phyloP scores from a whole-genome alignment of 2,797 vertebrate genomes.

The Trachurus trachurus region DNA sequence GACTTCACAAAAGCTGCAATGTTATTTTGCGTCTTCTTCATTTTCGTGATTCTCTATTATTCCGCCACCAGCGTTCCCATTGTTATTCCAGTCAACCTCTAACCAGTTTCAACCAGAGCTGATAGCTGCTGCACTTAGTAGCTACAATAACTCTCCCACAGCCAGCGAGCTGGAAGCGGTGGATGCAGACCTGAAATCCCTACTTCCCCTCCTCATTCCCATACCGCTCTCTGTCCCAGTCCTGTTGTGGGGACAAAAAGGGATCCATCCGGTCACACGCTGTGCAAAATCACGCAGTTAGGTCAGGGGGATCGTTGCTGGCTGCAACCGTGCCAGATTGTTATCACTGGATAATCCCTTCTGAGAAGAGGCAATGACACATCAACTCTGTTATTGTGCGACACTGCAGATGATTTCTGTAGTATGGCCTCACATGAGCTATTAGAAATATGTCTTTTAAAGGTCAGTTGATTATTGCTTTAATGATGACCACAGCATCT shows the following conservation, averaged over 20 bases:
- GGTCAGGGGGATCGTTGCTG: slow-evolving; percentile 63
- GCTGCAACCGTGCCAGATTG: slow-evolving; percentile 64
- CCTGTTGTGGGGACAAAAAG: slow-evolving; percentile 72
- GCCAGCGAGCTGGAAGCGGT: slow-evolving; percentile 66
- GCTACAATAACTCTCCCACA: slow-evolving; percentile 82
- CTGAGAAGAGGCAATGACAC: slow-evolving; percentile 58
- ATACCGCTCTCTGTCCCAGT: slow-evolving; percentile 65
- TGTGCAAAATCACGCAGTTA: slow-evolving; percentile 69
- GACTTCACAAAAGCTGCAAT: neutral
- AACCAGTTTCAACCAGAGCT: slow-evolving; percentile 47
- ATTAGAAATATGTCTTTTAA: neutral
- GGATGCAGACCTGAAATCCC: slow-evolving; percentile 70
- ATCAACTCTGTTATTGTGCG: slow-evolving; percentile 31
- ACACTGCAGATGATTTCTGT: slow-evolving; percentile 35
- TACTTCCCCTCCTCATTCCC: slow-evolving; percentile 74
- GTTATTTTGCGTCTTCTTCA: neutral
- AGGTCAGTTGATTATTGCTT: neutral
- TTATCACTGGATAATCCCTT: slow-evolving; percentile 79
- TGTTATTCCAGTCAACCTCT: slow-evolving; percentile 41
- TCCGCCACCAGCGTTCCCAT: slow-evolving; percentile 4
- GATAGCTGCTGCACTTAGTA: slow-evolving; percentile 46
- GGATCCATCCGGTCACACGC: slow-evolving; percentile 83
- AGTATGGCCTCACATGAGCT: neutral
- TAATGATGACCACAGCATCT: neutral
- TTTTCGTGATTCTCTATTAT: neutral